Evolutionary conservation across 2,888 invertebrate species (phyloP), one percentile per base, ranked within the genome.

Genomic region (Anthophora plumipes): DNA sequence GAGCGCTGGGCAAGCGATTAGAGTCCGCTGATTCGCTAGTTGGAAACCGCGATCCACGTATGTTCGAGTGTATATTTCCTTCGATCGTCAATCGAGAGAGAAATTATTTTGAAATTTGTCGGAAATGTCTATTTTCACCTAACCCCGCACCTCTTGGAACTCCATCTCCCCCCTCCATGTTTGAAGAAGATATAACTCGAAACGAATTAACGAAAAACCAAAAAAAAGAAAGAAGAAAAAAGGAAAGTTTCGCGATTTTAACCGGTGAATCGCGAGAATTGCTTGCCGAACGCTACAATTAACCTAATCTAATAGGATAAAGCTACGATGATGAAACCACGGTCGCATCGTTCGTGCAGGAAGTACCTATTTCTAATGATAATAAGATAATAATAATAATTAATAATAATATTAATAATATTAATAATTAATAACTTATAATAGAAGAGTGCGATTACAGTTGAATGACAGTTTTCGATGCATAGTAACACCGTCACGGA

Each of bases 281-380:
- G 20, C 25, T 82, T 77, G 87, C 66, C 64, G 71, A 71, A 85
- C 85, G 85, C 77, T 82, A 60, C 55, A 63, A 59, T 12, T 55
- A 64, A 66, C 41, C 60, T 72, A 76, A 81, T 57, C 43, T 76
- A 87, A 69, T 75, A 79, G 64, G 69, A 87, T 82, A 76, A 68
- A 81, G 39, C 52, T 80, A 72, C 82, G 76, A 72, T 71, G 87
- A 77, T 85, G 71, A 77, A 61, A 75, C 69, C 52, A 75, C 77
- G 64, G 69, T 78, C 69, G 55, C 76, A 78, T 83, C 84, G 80
- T 82, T 78, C 74, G 79, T 85, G 75, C 86, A 87, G 86, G 86
- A 87, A 88, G 88, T 86, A 86, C 86, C 86, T 87, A 87, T 83
- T 82, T 85, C 79, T 88, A 81, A 88, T 77, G 72, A 88, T 86